Percentiles rank a stretch among this genome's conserved stretches.
Conservation (phyloP, 92 coral and sea anemone species). For the Epizoanthus fatuus region DNA sequence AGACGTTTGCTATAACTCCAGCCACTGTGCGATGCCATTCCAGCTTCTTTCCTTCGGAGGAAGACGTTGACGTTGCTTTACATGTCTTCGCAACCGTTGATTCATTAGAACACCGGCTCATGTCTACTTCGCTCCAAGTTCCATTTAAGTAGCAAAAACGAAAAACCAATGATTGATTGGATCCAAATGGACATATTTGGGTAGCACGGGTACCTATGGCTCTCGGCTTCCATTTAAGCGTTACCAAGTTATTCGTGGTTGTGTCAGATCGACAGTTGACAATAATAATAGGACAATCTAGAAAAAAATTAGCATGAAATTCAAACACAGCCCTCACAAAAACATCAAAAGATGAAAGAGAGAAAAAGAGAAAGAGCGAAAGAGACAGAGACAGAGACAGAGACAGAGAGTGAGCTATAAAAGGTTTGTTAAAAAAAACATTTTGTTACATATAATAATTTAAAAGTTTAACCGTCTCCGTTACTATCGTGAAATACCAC, state of each 20-base stretch:
- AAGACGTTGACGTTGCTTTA: background rate
- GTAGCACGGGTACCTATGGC: background rate
- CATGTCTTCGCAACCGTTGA: background rate
- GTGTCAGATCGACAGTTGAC: background rate
- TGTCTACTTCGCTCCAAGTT: background rate
- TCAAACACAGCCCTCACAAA: too few relatives aligned
- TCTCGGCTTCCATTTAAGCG: background rate
- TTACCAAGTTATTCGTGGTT: background rate
- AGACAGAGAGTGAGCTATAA: too few relatives aligned
- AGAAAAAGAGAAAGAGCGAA: too few relatives aligned
- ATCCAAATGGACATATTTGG: background rate
- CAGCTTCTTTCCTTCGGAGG: background rate
- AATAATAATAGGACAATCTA: background rate
- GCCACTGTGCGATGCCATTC: constrained; percentile 5
- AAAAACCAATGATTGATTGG: background rate
- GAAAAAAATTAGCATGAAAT: too few relatives aligned
- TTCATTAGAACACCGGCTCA: background rate
- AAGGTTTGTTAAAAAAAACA: too few relatives aligned
- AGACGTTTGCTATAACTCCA: background rate
- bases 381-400: too few relatives aligned
- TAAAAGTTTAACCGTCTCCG: too few relatives aligned
- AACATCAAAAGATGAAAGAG: too few relatives aligned
- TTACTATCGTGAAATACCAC: too few relatives aligned
- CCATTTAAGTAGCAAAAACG: constrained; percentile 1
- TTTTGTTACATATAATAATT: too few relatives aligned